Percentiles rank a stretch among this genome's conserved stretches.
Evolutionary conservation across 2,797 vertebrate species (phyloP).

Genomic region (Lerista edwardsae): DNA sequence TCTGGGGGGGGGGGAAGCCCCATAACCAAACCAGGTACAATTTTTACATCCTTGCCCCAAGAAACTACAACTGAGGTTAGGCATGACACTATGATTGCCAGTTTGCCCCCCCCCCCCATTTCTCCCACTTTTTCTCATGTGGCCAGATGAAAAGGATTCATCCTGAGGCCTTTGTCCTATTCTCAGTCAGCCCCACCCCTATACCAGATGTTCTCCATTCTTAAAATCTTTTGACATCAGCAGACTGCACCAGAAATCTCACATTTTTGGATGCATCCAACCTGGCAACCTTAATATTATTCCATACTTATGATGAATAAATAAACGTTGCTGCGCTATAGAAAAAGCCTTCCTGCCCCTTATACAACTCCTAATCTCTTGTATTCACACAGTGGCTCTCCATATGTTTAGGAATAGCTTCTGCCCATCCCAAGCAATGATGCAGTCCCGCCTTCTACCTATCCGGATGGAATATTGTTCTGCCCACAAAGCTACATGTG

Average conservation of each 20-base stretch:
- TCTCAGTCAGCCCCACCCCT: no score
- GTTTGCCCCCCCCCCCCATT: no score
- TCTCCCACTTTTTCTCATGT: no score
- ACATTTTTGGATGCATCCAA: no score
- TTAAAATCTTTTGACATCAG: no score
- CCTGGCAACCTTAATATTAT: no score
- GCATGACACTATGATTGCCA: not conserved
- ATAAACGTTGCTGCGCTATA: not conserved
- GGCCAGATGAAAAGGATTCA: no score
- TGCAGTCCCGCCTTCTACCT: not conserved
- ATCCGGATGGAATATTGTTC: not conserved
- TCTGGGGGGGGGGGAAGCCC: no score
- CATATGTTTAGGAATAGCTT: not conserved
- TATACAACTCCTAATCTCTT: not conserved
- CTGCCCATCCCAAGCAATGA: not conserved
- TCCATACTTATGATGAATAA: not conserved
- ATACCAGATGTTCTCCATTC: no score
- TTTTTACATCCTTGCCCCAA: not conserved
- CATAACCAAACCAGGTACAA: not conserved
- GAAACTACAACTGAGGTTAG: not conserved
- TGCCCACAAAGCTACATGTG: not conserved
- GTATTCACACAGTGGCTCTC: no score
- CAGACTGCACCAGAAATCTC: no score
- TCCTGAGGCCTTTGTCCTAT: no score
- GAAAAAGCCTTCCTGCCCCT: not conserved